Conservation (phyloP, 1,140 invertebrate species). For the Zophobas morio region DNA sequence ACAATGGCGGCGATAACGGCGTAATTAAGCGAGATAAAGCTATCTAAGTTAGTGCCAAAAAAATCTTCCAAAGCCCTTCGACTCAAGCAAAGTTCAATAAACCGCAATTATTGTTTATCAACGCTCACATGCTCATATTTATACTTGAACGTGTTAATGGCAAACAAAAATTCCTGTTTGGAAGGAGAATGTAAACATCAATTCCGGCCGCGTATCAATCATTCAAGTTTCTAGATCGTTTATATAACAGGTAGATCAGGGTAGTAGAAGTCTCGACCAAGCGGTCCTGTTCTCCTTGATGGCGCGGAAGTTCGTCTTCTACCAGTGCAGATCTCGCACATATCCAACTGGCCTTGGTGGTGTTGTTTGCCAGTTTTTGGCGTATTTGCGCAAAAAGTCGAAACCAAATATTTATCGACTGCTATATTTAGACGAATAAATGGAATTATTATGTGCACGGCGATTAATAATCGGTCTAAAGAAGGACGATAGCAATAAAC, state of each 20-base stretch:
- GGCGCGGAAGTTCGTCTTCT: conserved; percentile 33
- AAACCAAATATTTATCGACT: conserved; percentile 30
- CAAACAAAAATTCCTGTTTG: conserved; percentile 37
- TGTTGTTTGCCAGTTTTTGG: conserved; percentile 27
- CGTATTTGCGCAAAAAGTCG: conserved; percentile 26
- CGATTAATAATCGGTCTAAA: conserved; percentile 14
- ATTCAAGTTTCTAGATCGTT: conserved; percentile 40
- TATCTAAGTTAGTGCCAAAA: conserved; percentile 16
- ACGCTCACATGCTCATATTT: conserved; percentile 32
- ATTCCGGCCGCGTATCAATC: conserved; percentile 24
- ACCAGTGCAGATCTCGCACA: background rate
- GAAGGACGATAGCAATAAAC: conserved; percentile 29
- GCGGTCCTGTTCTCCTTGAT: conserved; percentile 21
- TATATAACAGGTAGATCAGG: conserved; percentile 30
- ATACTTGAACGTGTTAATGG: conserved; percentile 31
- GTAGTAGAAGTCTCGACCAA: background rate
- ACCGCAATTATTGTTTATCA: conserved; percentile 35
- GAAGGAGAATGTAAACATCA: conserved; percentile 9
- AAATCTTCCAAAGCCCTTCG: conserved; percentile 13
- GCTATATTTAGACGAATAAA: conserved; percentile 35
- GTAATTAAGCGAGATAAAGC: background rate
- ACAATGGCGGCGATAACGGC: background rate
- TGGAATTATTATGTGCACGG: conserved; percentile 32
- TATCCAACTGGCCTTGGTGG: background rate
- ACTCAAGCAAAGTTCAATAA: conserved; percentile 31